Percentiles rank a stretch among this genome's conserved stretches.
Conservation (phyloP, 2,888 invertebrate genomes). For the Tipula vernalis region DNA sequence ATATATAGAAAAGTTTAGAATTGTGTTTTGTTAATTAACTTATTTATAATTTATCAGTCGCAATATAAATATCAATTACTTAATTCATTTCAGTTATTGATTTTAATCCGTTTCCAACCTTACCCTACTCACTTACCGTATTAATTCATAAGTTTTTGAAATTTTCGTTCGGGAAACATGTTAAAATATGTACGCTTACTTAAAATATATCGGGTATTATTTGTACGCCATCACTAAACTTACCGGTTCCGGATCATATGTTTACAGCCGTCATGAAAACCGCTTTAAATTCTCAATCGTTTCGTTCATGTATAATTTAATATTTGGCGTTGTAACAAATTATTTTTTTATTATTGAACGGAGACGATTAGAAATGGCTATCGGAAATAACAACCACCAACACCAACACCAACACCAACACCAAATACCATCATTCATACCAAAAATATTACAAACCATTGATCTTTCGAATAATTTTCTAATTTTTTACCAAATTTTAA, state of each 20-base stretch:
- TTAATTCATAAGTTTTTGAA: not conserved
- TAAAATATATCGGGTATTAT: not conserved
- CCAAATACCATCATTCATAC: not conserved
- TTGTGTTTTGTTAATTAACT: no score
- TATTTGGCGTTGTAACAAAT: not conserved
- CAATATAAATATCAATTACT: no score
- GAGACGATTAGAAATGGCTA: not conserved
- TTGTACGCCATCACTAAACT: not conserved
- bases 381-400: not conserved
- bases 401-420: not conserved
- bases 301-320: not conserved
- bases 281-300: not conserved
- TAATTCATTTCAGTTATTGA: no score
- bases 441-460: not conserved
- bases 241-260: not conserved
- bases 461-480: not conserved
- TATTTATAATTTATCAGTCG: no score
- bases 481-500: not conserved
- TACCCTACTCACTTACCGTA: no score
- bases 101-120: no score
- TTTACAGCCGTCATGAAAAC: not conserved
- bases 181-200: not conserved
- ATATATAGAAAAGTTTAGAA: no score
- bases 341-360: not conserved
- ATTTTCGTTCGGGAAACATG: not conserved